These are phyloP conservation scores for Maccullochella peelii DNA, from an alignment of 2,113 vertebrate genomes.

Conservation along the genomic window DNA sequence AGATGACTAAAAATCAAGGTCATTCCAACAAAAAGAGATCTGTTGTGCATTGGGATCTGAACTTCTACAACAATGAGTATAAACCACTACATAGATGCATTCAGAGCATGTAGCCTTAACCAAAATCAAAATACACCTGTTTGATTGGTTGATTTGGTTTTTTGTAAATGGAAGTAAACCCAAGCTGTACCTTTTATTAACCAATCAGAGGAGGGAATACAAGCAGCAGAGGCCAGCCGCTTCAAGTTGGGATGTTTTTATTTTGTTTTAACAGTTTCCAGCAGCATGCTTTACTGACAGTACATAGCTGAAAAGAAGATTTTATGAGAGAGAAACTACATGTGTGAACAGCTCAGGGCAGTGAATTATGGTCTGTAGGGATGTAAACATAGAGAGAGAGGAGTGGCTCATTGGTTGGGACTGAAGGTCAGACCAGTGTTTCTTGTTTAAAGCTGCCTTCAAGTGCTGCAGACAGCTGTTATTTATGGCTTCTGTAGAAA, in stretches of 20 bases:
- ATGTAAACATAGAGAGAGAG: constrained; percentile 38
- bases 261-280: background rate
- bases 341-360: constrained; percentile 18
- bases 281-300: background rate
- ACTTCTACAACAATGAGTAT: too few relatives aligned
- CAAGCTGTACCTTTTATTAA: constrained; percentile 9
- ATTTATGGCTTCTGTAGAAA: constrained; percentile 4
- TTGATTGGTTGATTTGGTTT: too few relatives aligned
- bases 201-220: constrained; percentile 30
- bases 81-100: too few relatives aligned
- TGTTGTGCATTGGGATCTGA: too few relatives aligned
- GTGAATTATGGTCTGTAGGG: constrained; percentile 21
- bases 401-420: constrained; percentile 6
- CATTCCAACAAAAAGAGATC: background rate
- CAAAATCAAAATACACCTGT: too few relatives aligned
- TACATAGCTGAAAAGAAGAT: background rate
- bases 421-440: constrained; percentile 48
- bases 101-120: too few relatives aligned
- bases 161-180: too few relatives aligned
- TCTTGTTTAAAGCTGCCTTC: constrained; percentile 40
- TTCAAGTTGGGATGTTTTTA: background rate
- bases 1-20: background rate
- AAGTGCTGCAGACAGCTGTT: constrained; percentile 25
- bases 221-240: background rate
- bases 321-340: background rate